A percentile compares a stretch with the other conserved stretches of the same genome.
Evolutionary conservation across 2,113 vertebrate species (phyloP).

Genomic region (Raja brachyura): DNA sequence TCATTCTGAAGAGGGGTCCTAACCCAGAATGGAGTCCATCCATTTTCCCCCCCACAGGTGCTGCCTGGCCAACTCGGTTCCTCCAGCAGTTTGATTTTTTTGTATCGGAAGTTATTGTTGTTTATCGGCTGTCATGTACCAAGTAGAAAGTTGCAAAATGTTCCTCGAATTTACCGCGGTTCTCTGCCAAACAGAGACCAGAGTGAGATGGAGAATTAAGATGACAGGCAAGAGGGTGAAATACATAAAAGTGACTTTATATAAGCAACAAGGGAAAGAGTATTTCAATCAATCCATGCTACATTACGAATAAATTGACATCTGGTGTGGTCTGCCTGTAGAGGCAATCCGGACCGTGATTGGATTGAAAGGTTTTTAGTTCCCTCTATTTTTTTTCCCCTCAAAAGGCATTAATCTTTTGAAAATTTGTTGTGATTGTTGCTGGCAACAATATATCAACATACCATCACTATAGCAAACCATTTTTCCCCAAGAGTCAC

Average conservation of each 20-base stretch:
- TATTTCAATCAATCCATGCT: not conserved
- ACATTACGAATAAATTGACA: not conserved
- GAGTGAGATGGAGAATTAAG: too few relatives aligned
- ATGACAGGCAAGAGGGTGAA: not conserved
- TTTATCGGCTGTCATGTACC: too few relatives aligned
- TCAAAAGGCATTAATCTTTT: not conserved
- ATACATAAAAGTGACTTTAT: not conserved
- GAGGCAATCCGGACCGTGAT: not conserved
- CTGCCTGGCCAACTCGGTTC: too few relatives aligned
- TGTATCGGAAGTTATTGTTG: not conserved
- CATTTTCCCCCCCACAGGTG: too few relatives aligned
- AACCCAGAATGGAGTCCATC: too few relatives aligned
- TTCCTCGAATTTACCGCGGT: too few relatives aligned
- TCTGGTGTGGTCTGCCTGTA: not conserved
- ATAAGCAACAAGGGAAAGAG: not conserved
- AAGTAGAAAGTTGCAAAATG: too few relatives aligned
- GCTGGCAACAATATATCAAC: not conserved
- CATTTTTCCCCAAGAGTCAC: not conserved
- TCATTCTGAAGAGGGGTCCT: too few relatives aligned
- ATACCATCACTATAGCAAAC: not conserved
- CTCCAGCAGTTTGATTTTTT: too few relatives aligned
- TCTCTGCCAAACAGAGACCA: too few relatives aligned
- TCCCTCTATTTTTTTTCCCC: not conserved
- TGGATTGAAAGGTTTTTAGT: not conserved
- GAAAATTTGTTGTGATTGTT: not conserved